Conservation (phyloP, 2,797 vertebrate genomes). For the Tadarida brasiliensis region DNA sequence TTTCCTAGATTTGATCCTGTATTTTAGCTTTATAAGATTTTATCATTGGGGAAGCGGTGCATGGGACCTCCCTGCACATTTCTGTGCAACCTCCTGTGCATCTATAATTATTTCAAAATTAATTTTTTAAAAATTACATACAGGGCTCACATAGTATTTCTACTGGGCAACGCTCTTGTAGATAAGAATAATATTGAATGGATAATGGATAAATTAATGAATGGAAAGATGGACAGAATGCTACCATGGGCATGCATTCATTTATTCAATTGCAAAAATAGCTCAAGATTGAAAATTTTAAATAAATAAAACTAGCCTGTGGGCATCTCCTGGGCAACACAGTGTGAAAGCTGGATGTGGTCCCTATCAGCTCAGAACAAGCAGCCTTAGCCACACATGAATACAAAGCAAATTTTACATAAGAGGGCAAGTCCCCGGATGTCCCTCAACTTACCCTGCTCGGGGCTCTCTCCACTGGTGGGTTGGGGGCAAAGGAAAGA, state of each 20-base stretch:
- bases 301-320: neutral
- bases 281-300: neutral
- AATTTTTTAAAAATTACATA: neutral
- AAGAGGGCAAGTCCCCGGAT: neutral
- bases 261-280: neutral
- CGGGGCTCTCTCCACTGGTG: conserved; percentile 35
- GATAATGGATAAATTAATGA: neutral
- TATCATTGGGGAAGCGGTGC: neutral
- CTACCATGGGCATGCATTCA: too few relatives aligned
- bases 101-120: neutral
- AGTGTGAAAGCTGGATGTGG: neutral
- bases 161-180: neutral
- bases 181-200: neutral
- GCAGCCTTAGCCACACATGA: neutral
- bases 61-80: neutral
- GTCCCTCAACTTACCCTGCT: conserved; percentile 74
- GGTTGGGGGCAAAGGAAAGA: neutral
- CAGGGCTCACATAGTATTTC: neutral
- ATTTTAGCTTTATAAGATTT: neutral
- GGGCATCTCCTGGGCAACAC: neutral
- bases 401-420: neutral
- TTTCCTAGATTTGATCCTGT: neutral
- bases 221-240: neutral
- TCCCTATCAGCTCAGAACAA: neutral
- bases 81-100: neutral